These are phyloP conservation scores for Ciona savignyi DNA, from an alignment of 23 tunicate genomes.

Conservation along the genomic window DNA sequence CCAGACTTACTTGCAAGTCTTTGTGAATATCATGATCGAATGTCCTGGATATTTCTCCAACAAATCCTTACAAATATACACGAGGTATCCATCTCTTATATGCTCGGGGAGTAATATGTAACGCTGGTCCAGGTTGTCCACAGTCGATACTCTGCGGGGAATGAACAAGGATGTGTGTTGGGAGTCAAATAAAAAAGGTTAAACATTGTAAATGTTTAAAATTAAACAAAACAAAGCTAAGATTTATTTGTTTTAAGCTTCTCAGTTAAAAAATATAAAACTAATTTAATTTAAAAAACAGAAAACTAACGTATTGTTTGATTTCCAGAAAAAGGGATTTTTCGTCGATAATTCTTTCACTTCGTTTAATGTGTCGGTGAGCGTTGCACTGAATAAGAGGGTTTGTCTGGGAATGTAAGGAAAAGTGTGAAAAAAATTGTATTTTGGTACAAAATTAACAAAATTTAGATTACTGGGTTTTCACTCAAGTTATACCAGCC, in stretches of 20 bases:
- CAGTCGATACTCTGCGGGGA: conserved; percentile 69
- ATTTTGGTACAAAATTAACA: too few relatives aligned
- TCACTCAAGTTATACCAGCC: too few relatives aligned
- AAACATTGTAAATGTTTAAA: not conserved
- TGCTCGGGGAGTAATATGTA: conserved; percentile 90
- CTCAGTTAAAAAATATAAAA: not conserved
- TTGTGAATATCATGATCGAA: conserved; percentile 94
- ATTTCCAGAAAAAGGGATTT: conserved; percentile 88
- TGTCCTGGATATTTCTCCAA: conserved; percentile 71
- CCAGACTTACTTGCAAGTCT: conserved; percentile 88
- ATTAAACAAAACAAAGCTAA: not conserved
- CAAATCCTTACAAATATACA: conserved; percentile 75
- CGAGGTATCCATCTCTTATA: conserved; percentile 85
- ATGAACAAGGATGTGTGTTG: too few relatives aligned
- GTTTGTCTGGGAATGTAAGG: conserved; percentile 62
- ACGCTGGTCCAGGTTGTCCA: conserved; percentile 82
- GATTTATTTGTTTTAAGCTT: too few relatives aligned
- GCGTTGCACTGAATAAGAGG: conserved; percentile 88
- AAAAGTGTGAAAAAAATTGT: not conserved
- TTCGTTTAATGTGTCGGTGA: conserved; percentile 83
- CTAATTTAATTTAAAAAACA: not conserved
- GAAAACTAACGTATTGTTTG: conserved; percentile 49
- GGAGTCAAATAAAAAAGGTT: too few relatives aligned
- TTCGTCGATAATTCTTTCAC: conserved; percentile 58
- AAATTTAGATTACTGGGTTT: too few relatives aligned